Evolutionary conservation across 2,113 vertebrate genomes (phyloP).

Genomic region (Semnornis frantzii): DNA sequence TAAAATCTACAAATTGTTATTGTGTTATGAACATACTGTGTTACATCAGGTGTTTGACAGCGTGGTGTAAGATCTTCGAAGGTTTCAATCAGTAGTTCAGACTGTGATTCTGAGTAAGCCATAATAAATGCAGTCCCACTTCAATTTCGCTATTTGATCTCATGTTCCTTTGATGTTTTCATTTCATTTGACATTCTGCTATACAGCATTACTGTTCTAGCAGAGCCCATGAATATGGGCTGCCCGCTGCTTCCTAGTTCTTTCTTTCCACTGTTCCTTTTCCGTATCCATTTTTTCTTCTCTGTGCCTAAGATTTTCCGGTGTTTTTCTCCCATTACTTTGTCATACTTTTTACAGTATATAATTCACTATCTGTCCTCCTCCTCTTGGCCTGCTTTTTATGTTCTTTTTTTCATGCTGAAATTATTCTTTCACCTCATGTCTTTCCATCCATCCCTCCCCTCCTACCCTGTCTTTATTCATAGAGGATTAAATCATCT

Average conservation of each 20-base stretch:
- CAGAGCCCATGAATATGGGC: neutral
- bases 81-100: neutral
- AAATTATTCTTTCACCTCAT: neutral
- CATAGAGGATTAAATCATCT: neutral
- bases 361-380: constrained; percentile 7
- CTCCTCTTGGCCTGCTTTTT: neutral
- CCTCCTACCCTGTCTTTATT: neutral
- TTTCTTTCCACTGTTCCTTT: constrained; percentile 6
- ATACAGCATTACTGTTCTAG: neutral
- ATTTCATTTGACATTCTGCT: neutral
- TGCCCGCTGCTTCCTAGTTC: neutral
- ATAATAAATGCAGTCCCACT: neutral
- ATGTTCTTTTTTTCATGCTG: neutral
- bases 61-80: neutral
- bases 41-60: neutral
- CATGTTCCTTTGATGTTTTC: neutral
- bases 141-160: neutral
- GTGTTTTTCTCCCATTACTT: neutral
- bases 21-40: neutral
- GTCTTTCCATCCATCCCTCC: neutral
- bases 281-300: neutral
- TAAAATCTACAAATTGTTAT: neutral
- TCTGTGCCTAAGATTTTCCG: constrained; percentile 1
- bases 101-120: neutral
- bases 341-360: neutral